Evolutionary conservation across 1,140 invertebrate genomes (phyloP).

Genomic region (Eriocheir sinensis): DNA sequence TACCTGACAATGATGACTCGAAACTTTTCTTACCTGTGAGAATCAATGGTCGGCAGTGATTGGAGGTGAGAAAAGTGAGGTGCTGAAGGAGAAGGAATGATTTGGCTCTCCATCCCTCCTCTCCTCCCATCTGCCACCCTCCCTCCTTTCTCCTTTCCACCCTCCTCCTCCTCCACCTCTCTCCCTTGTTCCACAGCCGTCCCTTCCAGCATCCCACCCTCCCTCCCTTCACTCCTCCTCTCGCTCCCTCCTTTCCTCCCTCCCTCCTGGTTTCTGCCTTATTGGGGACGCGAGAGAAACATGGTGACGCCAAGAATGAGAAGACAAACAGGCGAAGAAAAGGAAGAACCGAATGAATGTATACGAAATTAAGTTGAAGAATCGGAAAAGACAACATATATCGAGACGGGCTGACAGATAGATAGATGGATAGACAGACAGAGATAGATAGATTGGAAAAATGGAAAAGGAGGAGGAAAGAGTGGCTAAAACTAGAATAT

Average conservation of each 20-base stretch:
- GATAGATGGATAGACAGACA: background rate
- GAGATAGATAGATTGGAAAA: background rate
- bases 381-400: too few relatives aligned
- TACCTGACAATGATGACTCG: too few relatives aligned
- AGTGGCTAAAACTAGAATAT: background rate
- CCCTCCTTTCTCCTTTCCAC: background rate
- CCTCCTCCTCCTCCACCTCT: background rate
- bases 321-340: background rate
- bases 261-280: background rate
- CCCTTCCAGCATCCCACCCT: background rate
- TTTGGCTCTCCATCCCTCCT: background rate
- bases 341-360: background rate
- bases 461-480: constrained; percentile 7
- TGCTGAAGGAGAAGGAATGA: too few relatives aligned
- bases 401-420: background rate
- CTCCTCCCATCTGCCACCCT: background rate
- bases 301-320: background rate
- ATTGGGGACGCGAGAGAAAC: background rate
- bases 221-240: background rate
- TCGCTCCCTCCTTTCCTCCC: background rate
- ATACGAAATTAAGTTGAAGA: background rate
- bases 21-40: too few relatives aligned
- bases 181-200: background rate
- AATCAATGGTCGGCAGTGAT: too few relatives aligned
- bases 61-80: too few relatives aligned